Base-by-base conservation (phyloP, 2,113 vertebrate genomes). In the Clarias macrocephalus region DNA sequence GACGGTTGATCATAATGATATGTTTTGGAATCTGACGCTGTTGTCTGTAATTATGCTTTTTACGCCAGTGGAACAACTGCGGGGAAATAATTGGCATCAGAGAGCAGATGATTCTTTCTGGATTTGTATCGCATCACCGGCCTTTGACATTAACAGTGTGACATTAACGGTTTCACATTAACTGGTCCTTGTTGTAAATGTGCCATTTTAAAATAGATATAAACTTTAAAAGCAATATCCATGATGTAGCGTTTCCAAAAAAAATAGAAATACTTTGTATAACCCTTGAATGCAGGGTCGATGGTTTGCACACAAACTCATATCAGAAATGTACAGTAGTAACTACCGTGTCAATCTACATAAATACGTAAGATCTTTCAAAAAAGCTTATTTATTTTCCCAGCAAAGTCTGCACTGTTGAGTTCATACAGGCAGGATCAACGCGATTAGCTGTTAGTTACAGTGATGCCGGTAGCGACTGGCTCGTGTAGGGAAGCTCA, bases 381-480 rank as follows among this genome's bases (percentile, higher is more conserved):
- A 62, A 81, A 3, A 42, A 81, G n/a, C 2, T 48, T 48, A 18
- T 62, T 62, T 81, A 19, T 16, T 68, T 68, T 56, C 18, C 75
- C 52, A 23, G n/a, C 73, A 75, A 66, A 66, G 72, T 48, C 72
- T 28, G 75, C 52, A 11, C 28, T 59, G 77, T 59, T 54, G 15
- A 52, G 42, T 76, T 52, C 42, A n/a, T 79, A 77, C 25, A 56
- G 23, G 23, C 37, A 42, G 68, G 70, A 42, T 10, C 33, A 42
- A 10, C 19, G 21, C 12, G 48, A 28, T 77, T 16, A 56, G 25
- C 48, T 54, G 75, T 33, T 86, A 79, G 33, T 42, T 66, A 54
- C 88, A 89, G 25, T 83, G 80, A 56, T 89, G 88, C 23, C 88
- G 56, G 85, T 86, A 84, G 54, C 73, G 88, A 21, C 62, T 77